Evolutionary conservation across 2,113 vertebrate genomes (phyloP), one percentile per base, ranked within the genome.

Genomic region (Psittacara wagleri): DNA sequence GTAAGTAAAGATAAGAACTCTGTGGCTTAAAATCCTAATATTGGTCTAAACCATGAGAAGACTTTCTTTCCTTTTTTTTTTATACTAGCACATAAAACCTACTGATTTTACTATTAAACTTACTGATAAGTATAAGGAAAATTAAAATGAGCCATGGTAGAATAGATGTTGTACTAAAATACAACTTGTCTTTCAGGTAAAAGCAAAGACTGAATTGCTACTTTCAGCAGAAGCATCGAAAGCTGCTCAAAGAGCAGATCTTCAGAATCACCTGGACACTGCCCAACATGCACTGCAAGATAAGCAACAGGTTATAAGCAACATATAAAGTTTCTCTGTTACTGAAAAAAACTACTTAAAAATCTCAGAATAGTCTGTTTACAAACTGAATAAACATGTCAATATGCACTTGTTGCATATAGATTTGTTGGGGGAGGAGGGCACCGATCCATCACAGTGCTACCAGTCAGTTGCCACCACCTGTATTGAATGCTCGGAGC

Each of bases 181-280:
- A 44, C 11, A 43, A 64, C 39, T 95, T 92, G 44, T 95, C 80
- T 98, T 97, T 91, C 96, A 99, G 99, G 96, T 99, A 90, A 99
- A 99, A 97, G 99, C 99, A 81, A 99, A 99, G 97, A 99, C 99
- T 8, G 99, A 99, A 97, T 97, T 99, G 97, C 83, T 99, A 33
- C 97, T 99, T 23, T 99, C 99, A 84, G 98, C 99, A 63, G 99
- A 99, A 97, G 99, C 99, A 44, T 98, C 99, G 9, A 99, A 99
- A 98, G 98, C 98, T 89, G 98, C 99, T 74, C 99, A 99, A 94
- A 98, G 99, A 97, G 99, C 99, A 0, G 99, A 99, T 96, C 98
- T 99, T 83, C 99, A 99, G 95, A 99, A 99, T 97, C 99, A 98
- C 96, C 97, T 99, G 96, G 99, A 99, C 95, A 99, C 99, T 15